Evolutionary conservation across 2,113 vertebrate genomes (phyloP), one percentile per base, ranked within the genome.

Genomic region (Perca fluviatilis): DNA sequence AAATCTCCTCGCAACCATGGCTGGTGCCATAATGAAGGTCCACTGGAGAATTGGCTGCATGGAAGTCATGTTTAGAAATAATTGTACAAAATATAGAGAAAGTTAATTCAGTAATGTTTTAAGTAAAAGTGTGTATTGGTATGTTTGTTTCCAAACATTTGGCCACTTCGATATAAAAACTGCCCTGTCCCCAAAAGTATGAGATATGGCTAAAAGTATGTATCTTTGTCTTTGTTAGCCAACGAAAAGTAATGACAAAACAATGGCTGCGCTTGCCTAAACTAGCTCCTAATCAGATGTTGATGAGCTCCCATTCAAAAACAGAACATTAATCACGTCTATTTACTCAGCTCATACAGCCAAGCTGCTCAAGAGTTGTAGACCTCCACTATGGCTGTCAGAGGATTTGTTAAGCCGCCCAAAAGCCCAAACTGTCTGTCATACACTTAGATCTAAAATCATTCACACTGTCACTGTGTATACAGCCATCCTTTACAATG

Each of bases 401-500:
- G 57, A 56, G 33, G 49, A 18, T 73, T 78, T 80, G 21, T 80
- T 47, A 64, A 64, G 53, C 62, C 43, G 63, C 49, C 13, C 33
- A 58, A 76, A 73, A 83, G 23, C 66, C 50, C 66, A 79, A 84
- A 82, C 53, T 84, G 75, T 81, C 33, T 86, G 57, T 79, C 65
- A 50, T 33, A 72, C n/a, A 83, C 50, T 30, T 67, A 61, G 47
- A 61, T 78, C 56, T 76, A 50, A 56, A 74, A 60, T 56, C 67
- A 69, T 76, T 77, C 74, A 73, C 76, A 69, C 57, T 87, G 72
- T 83, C 62, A 69, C 62, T 85, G 27, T 88, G 46, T 86, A 71
- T 77, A 78, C 51, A 85, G 66, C 33, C 57, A 57, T 19, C 19
- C 21, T 90, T 82, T 87, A 58, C 84, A 75, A 83, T 88, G 82